These are phyloP conservation scores for Aphrophora alni DNA, from an alignment of 2,888 invertebrate genomes.

Conservation along the genomic window DNA sequence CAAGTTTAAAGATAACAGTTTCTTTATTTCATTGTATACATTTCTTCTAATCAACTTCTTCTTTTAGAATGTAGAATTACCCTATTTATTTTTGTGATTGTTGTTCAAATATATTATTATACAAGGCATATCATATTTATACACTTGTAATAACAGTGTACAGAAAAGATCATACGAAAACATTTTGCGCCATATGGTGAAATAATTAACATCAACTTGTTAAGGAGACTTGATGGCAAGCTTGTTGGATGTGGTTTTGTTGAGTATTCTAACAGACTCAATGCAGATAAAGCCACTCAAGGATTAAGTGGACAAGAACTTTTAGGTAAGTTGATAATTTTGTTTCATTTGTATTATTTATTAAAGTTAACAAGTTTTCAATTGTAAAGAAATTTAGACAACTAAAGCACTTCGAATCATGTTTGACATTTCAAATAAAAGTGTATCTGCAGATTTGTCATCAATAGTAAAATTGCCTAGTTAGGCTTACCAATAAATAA, in stretches of 20 bases:
- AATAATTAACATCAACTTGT: constrained; percentile 30
- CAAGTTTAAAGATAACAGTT: too few species aligned
- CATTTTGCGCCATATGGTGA: constrained; percentile 32
- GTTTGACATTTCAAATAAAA: too few species aligned
- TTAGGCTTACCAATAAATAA: too few species aligned
- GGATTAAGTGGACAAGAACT: constrained; percentile 28
- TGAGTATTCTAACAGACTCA: constrained; percentile 16
- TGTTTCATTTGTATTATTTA: too few species aligned
- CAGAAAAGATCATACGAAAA: constrained; percentile 23
- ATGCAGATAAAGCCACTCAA: constrained; percentile 34
- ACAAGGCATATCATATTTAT: not conserved
- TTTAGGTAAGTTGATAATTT: constrained; percentile 36
- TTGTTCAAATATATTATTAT: not conserved
- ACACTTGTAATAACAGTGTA: constrained; percentile 24
- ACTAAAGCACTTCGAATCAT: too few species aligned
- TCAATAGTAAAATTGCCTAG: too few species aligned
- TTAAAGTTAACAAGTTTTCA: too few species aligned
- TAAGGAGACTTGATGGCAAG: constrained; percentile 26
- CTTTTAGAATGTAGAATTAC: too few species aligned
- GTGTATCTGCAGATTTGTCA: too few species aligned
- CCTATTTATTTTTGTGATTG: not conserved
- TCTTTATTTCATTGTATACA: too few species aligned
- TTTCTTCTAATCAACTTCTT: too few species aligned
- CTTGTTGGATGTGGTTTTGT: constrained; percentile 36
- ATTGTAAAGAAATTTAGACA: too few species aligned